Base-by-base conservation (phyloP, 2,797 vertebrate species). In the Staurois parvus region DNA sequence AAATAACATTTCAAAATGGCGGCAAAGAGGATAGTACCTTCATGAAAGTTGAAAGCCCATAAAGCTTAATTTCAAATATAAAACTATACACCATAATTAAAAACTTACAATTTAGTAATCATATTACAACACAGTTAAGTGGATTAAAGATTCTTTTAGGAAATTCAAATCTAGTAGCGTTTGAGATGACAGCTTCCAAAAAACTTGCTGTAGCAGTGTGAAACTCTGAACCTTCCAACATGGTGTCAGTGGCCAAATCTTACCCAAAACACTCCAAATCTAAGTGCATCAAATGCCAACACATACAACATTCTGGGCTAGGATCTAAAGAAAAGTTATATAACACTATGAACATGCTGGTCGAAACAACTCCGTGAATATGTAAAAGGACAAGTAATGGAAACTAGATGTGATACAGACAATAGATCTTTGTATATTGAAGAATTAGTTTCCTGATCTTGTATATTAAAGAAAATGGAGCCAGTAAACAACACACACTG, bases 291-390 rank as follows among this genome's bases (percentile, higher is more conserved):
- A 69, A 72, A 76, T 52, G 85, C 79, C 79, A 86, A 75, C 26
- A 82, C 64, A 86, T 82, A 86, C 79, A 82, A 67, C n/a, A 45
- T 76, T 24, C 48, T 66, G 48, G 19, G 85, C 85, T 79, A 86
- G 64, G 19, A 72, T 26, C 37, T 59, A 45, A 77, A 37, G n/a
- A 86, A 28, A 32, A 52, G 68, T n/a, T 28, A 28, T 59, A 59
- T 59, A 59, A 59, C 52, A 59, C 52, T 59, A 80, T 62, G 80
- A 85, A 85, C 77, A 76, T 28, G 17, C 69, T 85, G 77, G 59
- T 77, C 72, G 5, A 66, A 78, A 78, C 0, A 0, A 45, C 32
- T 74, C 64, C 28, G 74, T 82, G 52, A 86, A 82, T 86, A 81
- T 82, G 72, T 34, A 78, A 82, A 78, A 72, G 37, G 62, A 82